These are phyloP conservation scores for Emys orbicularis DNA, from an alignment of 2,797 vertebrate genomes.

Conservation along the genomic window DNA sequence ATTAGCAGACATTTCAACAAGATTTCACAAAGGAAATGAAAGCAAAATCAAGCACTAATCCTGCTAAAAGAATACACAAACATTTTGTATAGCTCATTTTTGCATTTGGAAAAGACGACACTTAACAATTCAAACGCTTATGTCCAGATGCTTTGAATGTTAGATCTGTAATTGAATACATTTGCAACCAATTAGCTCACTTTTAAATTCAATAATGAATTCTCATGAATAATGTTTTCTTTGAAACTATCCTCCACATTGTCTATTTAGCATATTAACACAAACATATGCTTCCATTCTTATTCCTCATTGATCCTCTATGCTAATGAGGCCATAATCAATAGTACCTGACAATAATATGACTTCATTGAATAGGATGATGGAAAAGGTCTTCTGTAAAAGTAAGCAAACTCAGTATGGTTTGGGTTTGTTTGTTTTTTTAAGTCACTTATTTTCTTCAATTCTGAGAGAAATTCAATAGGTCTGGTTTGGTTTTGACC, in stretches of 20 bases:
- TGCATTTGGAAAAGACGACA: conserved; percentile 16
- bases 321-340: neutral
- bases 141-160: neutral
- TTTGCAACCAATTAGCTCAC: conserved; percentile 22
- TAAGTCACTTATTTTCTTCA: neutral
- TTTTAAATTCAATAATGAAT: conserved; percentile 25
- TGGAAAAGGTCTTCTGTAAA: neutral
- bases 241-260: neutral
- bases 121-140: neutral
- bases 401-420: neutral
- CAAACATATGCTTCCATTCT: neutral
- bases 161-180: neutral
- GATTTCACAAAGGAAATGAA: neutral
- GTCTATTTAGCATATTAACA: neutral
- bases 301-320: neutral
- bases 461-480: neutral
- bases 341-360: neutral
- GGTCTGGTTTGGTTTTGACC: neutral
- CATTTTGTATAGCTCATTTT: conserved; percentile 17
- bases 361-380: neutral
- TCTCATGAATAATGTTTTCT: neutral
- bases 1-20: conserved; percentile 21
- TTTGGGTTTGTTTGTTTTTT: too few species aligned
- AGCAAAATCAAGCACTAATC: neutral
- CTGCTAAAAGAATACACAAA: neutral